A percentile compares a stretch with the other conserved stretches of the same genome.
These are phyloP conservation scores for Abrostola tripartita DNA, from an alignment of 2,888 invertebrate species.

Conservation along the genomic window DNA sequence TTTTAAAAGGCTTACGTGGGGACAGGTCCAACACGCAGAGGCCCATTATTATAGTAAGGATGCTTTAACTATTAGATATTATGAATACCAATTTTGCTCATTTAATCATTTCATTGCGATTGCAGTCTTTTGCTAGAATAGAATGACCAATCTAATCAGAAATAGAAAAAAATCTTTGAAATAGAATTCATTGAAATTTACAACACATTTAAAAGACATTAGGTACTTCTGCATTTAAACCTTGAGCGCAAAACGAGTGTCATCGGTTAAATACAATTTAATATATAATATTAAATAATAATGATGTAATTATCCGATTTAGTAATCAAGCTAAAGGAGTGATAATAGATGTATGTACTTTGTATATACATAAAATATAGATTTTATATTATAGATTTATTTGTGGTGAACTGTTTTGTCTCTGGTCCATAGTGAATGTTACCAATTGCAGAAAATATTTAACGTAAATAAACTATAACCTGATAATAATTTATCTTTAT, in stretches of 20 bases:
- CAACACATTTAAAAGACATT: not conserved
- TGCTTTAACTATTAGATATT: no score
- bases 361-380: constrained; percentile 13
- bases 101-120: no score
- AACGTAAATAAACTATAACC: no score
- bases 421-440: not conserved
- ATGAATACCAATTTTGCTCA: no score
- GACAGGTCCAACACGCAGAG: no score
- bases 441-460: not conserved
- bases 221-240: not conserved
- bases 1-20: no score
- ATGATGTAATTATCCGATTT: not conserved
- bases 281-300: not conserved
- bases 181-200: not conserved
- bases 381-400: constrained; percentile 33
- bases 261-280: no score
- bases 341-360: constrained; percentile 11
- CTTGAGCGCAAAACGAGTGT: not conserved
- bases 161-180: not conserved
- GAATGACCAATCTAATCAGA: not conserved
- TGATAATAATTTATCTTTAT: no score
- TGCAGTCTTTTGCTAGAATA: not conserved
- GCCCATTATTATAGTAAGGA: no score
- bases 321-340: constrained; percentile 5
- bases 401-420: constrained; percentile 12